A percentile compares a stretch with the other conserved stretches of the same genome.
Conservation (phyloP, 2,888 invertebrate genomes). For the Nudaria mundana region DNA sequence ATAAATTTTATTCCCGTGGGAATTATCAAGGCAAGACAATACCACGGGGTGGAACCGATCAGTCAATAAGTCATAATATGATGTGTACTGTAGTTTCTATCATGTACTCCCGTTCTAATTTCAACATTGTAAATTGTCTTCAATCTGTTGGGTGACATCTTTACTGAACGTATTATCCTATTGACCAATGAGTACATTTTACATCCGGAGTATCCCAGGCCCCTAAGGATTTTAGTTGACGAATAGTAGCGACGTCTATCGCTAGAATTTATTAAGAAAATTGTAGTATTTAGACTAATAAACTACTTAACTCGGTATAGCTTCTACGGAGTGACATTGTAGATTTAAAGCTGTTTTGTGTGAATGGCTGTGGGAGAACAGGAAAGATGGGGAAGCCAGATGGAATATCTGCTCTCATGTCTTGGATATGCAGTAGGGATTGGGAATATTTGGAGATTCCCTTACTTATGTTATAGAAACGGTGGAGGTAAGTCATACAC, state of each 20-base stretch:
- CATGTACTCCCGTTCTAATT: neutral
- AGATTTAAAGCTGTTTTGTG: slow-evolving; percentile 23
- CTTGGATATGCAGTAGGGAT: slow-evolving; percentile 93
- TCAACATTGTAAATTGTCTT: slow-evolving; percentile 2
- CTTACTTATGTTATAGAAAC: slow-evolving; percentile 92
- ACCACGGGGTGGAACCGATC: too few relatives aligned
- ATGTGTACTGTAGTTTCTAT: too few relatives aligned
- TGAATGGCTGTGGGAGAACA: slow-evolving; percentile 58
- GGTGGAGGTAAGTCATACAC: slow-evolving; percentile 86
- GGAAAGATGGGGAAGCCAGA: slow-evolving; percentile 87
- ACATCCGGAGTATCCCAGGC: neutral
- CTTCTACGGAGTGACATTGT: too few relatives aligned
- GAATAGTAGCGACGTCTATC: neutral
- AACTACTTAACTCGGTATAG: too few relatives aligned
- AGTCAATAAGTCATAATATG: too few relatives aligned
- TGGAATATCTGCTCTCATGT: slow-evolving; percentile 90
- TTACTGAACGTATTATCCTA: slow-evolving; percentile 26
- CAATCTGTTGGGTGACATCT: slow-evolving; percentile 12
- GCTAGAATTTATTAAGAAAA: neutral
- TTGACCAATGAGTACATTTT: slow-evolving; percentile 13
- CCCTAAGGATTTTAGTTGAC: slow-evolving; percentile 4
- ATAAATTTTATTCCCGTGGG: too few relatives aligned
- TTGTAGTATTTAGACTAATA: too few relatives aligned
- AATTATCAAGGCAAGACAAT: too few relatives aligned
- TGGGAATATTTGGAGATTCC: slow-evolving; percentile 93